Evolutionary conservation across 2,888 invertebrate species (phyloP).

Genomic region (Zele albiditarsus): DNA sequence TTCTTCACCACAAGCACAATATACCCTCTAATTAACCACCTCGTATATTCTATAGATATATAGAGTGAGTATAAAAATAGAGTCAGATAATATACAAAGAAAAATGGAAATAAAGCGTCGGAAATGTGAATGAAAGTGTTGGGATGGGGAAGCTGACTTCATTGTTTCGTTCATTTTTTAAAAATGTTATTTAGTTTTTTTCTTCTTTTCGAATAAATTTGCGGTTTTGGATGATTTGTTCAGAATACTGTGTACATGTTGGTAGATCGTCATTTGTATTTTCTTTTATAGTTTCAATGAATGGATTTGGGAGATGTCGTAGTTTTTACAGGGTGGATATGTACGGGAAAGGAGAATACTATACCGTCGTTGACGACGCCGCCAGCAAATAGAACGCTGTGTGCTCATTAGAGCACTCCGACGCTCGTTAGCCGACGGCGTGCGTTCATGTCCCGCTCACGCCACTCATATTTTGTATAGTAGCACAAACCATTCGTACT

Average conservation of each 20-base stretch:
- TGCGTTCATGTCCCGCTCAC: background rate
- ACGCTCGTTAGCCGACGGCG: conserved; percentile 20
- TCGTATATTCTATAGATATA: background rate
- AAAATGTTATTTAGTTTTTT: background rate
- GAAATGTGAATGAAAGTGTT: conserved; percentile 1
- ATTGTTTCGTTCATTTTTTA: background rate
- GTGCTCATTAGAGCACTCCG: conserved; percentile 38
- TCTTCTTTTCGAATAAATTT: background rate
- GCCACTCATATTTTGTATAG: background rate
- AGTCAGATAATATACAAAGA: background rate
- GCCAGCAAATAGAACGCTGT: conserved; percentile 31
- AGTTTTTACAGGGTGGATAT: conserved; percentile 1
- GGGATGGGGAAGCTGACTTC: background rate
- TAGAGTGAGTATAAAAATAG: background rate
- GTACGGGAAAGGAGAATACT: conserved; percentile 1
- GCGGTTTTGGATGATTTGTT: conserved; percentile 14
- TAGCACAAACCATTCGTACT: background rate
- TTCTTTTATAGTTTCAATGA: background rate
- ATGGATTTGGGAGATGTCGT: conserved; percentile 1
- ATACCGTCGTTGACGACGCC: conserved; percentile 33
- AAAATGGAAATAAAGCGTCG: background rate
- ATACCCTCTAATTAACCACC: conserved; percentile 13
- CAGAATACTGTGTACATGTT: conserved; percentile 4
- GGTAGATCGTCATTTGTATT: conserved; percentile 6
- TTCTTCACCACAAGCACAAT: background rate